Conservation (phyloP, 2,888 invertebrate genomes). For the Eutolmus rufibarbis region DNA sequence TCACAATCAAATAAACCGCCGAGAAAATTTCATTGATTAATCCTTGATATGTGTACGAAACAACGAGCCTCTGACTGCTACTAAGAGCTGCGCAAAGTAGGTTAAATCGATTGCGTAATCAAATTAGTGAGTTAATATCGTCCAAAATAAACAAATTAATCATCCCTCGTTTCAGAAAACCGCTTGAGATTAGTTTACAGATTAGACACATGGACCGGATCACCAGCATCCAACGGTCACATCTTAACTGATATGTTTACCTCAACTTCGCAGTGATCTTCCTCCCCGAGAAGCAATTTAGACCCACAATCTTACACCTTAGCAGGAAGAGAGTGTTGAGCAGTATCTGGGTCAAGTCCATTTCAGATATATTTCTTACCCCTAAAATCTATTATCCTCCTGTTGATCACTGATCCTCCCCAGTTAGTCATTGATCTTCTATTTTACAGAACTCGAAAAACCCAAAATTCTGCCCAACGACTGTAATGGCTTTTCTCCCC, state of each 20-base stretch:
- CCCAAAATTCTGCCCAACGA: neutral
- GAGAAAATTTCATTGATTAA: neutral
- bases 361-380: neutral
- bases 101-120: constrained; percentile 15
- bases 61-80: neutral
- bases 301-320: neutral
- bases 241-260: neutral
- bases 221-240: neutral
- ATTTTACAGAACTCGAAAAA: neutral
- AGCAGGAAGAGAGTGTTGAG: neutral
- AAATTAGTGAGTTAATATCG: neutral
- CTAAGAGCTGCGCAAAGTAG: neutral
- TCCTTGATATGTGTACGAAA: neutral
- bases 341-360: neutral
- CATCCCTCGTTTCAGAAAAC: neutral
- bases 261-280: neutral
- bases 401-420: neutral
- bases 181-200: neutral
- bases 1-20: neutral
- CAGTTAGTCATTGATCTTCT: neutral
- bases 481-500: neutral
- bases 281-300: neutral
- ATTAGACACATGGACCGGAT: neutral
- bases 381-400: neutral
- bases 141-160: constrained; percentile 11